Evolutionary conservation across 2,113 vertebrate genomes (phyloP), one percentile per base, ranked within the genome.

Genomic region (Phaethon lepturus): DNA sequence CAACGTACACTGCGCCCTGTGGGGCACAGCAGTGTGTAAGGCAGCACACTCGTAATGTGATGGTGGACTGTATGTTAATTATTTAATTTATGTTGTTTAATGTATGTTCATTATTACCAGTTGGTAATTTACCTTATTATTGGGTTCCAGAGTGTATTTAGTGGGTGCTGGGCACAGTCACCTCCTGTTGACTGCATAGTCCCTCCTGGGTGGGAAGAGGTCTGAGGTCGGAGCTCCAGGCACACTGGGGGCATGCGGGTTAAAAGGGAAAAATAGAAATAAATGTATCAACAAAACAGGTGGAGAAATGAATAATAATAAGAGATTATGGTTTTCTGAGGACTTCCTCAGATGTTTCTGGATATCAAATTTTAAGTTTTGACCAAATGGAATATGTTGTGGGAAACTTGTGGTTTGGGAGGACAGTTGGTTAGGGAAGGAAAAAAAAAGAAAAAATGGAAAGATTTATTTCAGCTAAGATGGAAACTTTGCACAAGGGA

Each of bases 11-110:
- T 5, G 1, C 45, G 26, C 22, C 42, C 47, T 25, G 31, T 58
- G 68, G 53, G 7, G 18, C 29, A 16, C 26, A 53, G 38, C 0
- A 1, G 25, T 0, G 0, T 26, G 40, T 52, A 42, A 80, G 19
- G 24, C 53, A 64, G 29, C 62, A 40, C 1, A 0, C 31, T 13
- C 1, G 0, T 5, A 55, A 56, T 0, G 0, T 2, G n/a, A 17
- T 5, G n/a, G 4, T 24, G 24, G 19, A 11, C 38, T 8, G 2
- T 10, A 20, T 23, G 29, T 59, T 49, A 38, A 62, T 38, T 38
- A 38, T 38, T 38, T 38, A 38, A 38, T 38, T 38, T 38, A 38
- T 38, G 38, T 38, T 38, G 38, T 38, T 38, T 38, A 38, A 38
- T 38, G 38, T 38, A 38, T 38, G 38, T 38, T 38, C 38, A 38